These are phyloP conservation scores for Drosophila suzukii DNA, from an alignment of 1,140 invertebrate species.

Conservation along the genomic window DNA sequence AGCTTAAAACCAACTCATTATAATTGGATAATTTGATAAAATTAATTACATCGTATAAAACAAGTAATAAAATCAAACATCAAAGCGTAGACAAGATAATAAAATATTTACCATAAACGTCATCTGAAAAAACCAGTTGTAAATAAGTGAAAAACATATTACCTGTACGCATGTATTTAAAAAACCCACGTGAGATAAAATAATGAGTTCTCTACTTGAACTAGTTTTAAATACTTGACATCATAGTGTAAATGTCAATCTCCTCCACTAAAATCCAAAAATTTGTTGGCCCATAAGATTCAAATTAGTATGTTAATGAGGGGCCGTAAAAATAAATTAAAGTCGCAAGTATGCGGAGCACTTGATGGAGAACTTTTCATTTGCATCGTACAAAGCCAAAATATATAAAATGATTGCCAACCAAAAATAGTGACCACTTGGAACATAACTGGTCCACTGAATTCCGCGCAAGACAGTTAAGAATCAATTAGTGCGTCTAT, in stretches of 20 bases:
- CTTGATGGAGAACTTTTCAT: constrained; percentile 24
- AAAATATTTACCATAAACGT: constrained; percentile 1
- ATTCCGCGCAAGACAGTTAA: constrained; percentile 55
- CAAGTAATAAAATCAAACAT: constrained; percentile 2
- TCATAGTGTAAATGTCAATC: constrained; percentile 9
- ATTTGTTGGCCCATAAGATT: constrained; percentile 14
- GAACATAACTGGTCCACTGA: constrained; percentile 32
- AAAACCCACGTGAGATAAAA: constrained; percentile 1
- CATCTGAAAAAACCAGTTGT: background rate
- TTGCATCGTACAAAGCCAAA: constrained; percentile 25
- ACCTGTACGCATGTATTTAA: background rate
- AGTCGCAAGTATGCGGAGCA: constrained; percentile 4
- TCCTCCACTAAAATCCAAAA: constrained; percentile 1
- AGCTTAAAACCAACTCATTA: background rate
- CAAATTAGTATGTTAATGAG: constrained; percentile 30
- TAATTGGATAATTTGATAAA: background rate
- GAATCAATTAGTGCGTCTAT: constrained; percentile 73
- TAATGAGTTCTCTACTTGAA: constrained; percentile 11
- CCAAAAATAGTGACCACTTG: constrained; percentile 24
- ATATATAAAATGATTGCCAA: constrained; percentile 26
- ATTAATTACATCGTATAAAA: background rate
- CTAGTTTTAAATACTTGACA: constrained; percentile 26
- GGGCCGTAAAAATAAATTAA: constrained; percentile 8
- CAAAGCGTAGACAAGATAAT: background rate
- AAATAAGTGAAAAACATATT: background rate